These are phyloP conservation scores for Drosophila tropicalis DNA, from an alignment of 1,140 invertebrate genomes.

Conservation along the genomic window DNA sequence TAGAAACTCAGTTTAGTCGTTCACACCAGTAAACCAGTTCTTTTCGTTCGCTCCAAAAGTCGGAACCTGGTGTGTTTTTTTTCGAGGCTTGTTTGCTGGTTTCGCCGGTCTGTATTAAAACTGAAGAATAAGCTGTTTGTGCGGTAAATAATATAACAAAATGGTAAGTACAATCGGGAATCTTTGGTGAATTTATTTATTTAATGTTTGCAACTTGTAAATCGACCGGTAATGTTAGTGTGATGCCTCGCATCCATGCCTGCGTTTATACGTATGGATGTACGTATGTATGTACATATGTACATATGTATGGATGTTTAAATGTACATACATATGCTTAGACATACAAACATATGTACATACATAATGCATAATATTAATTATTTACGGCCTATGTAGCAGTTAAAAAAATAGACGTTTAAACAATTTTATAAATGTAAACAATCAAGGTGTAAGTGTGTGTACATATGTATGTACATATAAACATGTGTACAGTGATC, in stretches of 20 bases:
- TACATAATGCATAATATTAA: neutral
- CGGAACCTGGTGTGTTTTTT: neutral
- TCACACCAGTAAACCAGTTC: neutral
- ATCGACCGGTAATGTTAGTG: neutral
- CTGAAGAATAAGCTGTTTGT: neutral
- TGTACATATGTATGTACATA: neutral
- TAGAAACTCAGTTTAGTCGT: neutral
- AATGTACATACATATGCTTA: neutral
- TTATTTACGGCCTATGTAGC: neutral
- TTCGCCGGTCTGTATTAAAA: neutral
- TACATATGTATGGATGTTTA: neutral
- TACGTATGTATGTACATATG: neutral
- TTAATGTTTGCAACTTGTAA: neutral
- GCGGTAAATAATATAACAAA: neutral
- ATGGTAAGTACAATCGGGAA: neutral
- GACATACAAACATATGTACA: too few relatives aligned
- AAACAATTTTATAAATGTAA: neutral
- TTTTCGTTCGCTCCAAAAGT: neutral
- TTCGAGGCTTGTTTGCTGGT: neutral
- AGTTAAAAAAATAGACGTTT: neutral
- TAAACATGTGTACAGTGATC: neutral
- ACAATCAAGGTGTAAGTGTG: neutral
- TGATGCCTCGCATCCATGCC: neutral
- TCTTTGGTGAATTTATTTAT: neutral
- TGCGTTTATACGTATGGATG: conserved; percentile 1